Base-by-base conservation (phyloP, 2,797 vertebrate genomes). In the Hafferia zeledoni region DNA sequence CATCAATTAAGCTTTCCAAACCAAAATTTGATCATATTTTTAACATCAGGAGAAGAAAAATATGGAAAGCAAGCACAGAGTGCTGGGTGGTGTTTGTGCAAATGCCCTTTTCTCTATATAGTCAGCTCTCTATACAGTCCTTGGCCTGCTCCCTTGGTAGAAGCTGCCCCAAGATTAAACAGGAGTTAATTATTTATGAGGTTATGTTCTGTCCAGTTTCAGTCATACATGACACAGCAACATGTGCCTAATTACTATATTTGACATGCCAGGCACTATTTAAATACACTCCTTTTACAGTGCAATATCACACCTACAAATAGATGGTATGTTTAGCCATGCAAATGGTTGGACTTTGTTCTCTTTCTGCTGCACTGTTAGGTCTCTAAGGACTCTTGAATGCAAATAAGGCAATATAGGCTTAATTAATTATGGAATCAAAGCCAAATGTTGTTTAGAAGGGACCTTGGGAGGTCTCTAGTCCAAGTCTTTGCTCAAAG, bases 141-240 rank as follows among this genome's bases (percentile, higher is more conserved):
- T 33, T 39, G 46, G 47, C n/a, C 8, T 47, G 28, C 9, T 72
- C 23, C 52, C 25, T 28, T 2, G 5, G 52, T 10, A 69, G n/a
- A 72, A 53, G 44, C 8, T 55, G 43, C 52, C 52, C 27, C 22
- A 9, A 27, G 25, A 80, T 59, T 57, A 78, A 94, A 44, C 1
- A 7, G 20, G 50, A 86, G 77, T 83, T 91, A 92, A 76, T 82
- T 78, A 89, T 86, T 89, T 94, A 90, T 52, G 17, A 88, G 83
- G 82, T 83, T 67, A 41, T 2, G 10, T 65, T 69, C 56, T 61
- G 53, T 57, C 59, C 69, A 56, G 59, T 92, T 83, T 84, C 90
- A 87, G 83, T 80, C 70, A 61, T 35, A 83, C 7, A 15, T 57
- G 79, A 83, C 30, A 57, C 22, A 87, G 46, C 27, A 67, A 43